These are phyloP conservation scores for Neopelma chrysocephalum DNA, from an alignment of 2,797 vertebrate species.

Conservation along the genomic window DNA sequence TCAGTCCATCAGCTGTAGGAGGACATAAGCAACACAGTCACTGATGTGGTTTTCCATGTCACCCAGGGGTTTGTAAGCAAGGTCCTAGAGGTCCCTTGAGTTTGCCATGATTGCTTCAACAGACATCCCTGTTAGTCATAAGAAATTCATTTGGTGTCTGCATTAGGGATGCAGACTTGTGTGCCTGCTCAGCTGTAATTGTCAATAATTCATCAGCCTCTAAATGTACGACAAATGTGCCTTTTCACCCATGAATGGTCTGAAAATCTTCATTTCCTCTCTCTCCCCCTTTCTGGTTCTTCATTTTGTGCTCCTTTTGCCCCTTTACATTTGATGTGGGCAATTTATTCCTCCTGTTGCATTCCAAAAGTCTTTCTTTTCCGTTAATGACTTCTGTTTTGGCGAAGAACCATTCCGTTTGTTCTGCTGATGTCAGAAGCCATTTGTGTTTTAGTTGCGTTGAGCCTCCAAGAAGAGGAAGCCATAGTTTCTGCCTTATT, in stretches of 20 bases:
- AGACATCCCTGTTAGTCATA: conserved; percentile 2
- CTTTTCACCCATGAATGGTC: conserved; percentile 45
- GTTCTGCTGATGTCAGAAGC: neutral
- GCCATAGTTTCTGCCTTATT: neutral
- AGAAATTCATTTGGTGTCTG: conserved; percentile 22
- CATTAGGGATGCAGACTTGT: neutral
- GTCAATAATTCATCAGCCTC: conserved; percentile 66
- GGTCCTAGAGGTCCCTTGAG: conserved; percentile 22
- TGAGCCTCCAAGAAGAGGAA: neutral
- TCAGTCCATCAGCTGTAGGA: neutral
- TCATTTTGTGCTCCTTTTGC: neutral
- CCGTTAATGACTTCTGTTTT: neutral
- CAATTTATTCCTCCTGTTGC: neutral
- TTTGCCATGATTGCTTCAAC: neutral
- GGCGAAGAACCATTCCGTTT: neutral
- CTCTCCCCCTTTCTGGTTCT: neutral
- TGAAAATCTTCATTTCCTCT: neutral
- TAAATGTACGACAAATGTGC: conserved; percentile 61
- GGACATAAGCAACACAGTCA: neutral
- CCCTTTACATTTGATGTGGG: neutral
- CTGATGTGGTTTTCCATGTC: neutral
- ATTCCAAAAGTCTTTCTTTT: neutral
- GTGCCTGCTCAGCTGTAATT: conserved; percentile 29
- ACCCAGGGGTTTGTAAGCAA: neutral
- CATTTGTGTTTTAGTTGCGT: neutral